Evolutionary conservation across 2,888 invertebrate species (phyloP).

Genomic region (Erpobdella octoculata): DNA sequence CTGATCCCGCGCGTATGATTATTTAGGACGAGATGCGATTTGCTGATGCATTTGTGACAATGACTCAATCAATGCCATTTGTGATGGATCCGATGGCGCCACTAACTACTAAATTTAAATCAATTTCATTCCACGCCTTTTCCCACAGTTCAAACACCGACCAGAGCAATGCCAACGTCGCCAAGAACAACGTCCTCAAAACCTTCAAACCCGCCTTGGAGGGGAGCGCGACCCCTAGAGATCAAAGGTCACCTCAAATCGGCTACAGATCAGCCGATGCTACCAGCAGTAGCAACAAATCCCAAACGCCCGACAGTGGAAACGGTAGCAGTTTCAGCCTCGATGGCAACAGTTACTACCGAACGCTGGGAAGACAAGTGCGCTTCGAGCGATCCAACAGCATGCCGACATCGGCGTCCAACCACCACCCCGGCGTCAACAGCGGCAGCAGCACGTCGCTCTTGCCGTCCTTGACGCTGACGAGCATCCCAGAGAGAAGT

Average conservation of each 20-base stretch:
- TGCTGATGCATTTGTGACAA: neutral
- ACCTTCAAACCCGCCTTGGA: conserved; percentile 2
- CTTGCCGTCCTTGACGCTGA: neutral
- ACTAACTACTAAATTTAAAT: no score
- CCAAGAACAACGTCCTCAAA: neutral
- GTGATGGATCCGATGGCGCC: no score
- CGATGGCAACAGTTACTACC: neutral
- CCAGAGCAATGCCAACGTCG: no score
- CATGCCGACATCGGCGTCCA: neutral
- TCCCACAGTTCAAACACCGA: no score
- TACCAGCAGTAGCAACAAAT: neutral
- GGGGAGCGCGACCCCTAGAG: neutral
- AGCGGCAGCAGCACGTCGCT: neutral
- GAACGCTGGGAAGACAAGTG: no score
- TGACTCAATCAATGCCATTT: no score
- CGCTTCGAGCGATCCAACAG: conserved; percentile 5
- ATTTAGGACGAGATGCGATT: neutral
- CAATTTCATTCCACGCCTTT: no score
- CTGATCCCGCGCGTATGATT: no score
- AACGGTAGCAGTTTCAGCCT: neutral
- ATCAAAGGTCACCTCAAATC: neutral
- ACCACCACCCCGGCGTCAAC: no score
- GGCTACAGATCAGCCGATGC: neutral
- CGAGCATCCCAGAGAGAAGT: neutral
- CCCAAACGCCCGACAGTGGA: neutral